Base-by-base conservation (phyloP, 2,113 vertebrate genomes). In the Mola mola region DNA sequence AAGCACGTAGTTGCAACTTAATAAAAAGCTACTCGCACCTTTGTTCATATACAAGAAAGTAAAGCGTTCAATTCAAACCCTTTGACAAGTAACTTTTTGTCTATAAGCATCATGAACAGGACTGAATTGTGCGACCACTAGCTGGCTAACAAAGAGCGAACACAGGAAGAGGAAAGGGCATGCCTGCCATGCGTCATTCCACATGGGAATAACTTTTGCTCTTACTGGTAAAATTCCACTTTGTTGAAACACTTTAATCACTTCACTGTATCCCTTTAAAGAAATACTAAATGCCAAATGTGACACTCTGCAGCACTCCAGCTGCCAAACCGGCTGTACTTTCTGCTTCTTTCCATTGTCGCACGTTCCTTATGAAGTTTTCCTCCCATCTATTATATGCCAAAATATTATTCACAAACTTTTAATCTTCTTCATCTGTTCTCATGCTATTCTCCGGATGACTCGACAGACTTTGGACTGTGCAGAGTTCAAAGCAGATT, bases 251-350 rank as follows among this genome's bases (percentile, higher is more conserved):
- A 60, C 60, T 79, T 61, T 40, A 46, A 71, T 67, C 34, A 62
- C 47, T 51, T 56, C 40, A 60, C 28, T 66, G 10, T 20, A 25
- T 61, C 25, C 26, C 49, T 21, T 56, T 13, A 53, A 29, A 69
- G 40, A 24, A 40, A 24, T 2, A 58, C 21, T 6, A 0, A 43
- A 50, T 5, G 34, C n/a, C 28, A 42, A 19, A 69, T 64, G 51
- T 75, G 41, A 83, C 71, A 51, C 36, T 56, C 5, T 46, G 19
- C 67, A 75, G 59, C 1, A 0, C 38, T 52, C 17, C 11, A 49
- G 55, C 44, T 85, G 75, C 68, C 72, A 53, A n/a, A 61, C 5
- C 24, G 21, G n/a, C 72, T 69, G n/a, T n/a, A n/a, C n/a, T n/a
- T n/a, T n/a, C n/a, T n/a, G n/a, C n/a, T n/a, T n/a, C n/a, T n/a